Evolutionary conservation across 2,113 vertebrate species (phyloP), one percentile per base, ranked within the genome.

Genomic region (Tinamus guttatus): DNA sequence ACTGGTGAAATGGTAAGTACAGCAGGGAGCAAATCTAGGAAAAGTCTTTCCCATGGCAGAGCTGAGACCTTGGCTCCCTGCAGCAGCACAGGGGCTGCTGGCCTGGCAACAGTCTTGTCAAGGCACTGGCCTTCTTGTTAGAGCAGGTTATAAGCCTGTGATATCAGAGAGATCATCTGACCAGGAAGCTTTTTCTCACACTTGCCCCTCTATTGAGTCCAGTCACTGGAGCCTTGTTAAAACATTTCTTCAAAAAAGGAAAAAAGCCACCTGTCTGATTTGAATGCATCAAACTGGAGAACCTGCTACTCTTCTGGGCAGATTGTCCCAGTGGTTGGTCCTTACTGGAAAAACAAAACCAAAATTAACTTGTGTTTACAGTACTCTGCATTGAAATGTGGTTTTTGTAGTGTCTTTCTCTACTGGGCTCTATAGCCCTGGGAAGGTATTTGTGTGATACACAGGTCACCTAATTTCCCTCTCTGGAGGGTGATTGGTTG

Each of bases 401-500:
- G 34, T 14, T 63, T 49, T 32, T 58, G n/a, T 59, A 64, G 28
- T 3, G 30, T 9, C 36, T 70, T 67, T 49, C 45, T 40, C 45
- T 93, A 14, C 38, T 65, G 24, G 24, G 59, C 24, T 8, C 4
- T 43, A 3, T 8, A 30, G n/a, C 22, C 11, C 13, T 38, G 25
- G 45, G 30, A 45, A 81, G 9, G 24, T 60, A 52, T 40, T 58
- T 59, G 6, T 58, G 7, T 58, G 51, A 60, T 64, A 22, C 7
- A 8, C 27, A 40, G 32, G 56, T 40, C 40, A 27, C 43, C 7
- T 25, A 38, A 11, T 21, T 65, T 90, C 1, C 0, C n/a, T 20
- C 7, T 73, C 36, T 80, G 30, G n/a, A 64, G 13, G 43, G 12
- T 10, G 34, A 8, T 0, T 0, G 0, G 52, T 79, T 62, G 51